A percentile compares a stretch with the other conserved stretches of the same genome.
phyloP scores from a whole-genome alignment of 2,888 invertebrate species.

The Geophilus truncorum region DNA sequence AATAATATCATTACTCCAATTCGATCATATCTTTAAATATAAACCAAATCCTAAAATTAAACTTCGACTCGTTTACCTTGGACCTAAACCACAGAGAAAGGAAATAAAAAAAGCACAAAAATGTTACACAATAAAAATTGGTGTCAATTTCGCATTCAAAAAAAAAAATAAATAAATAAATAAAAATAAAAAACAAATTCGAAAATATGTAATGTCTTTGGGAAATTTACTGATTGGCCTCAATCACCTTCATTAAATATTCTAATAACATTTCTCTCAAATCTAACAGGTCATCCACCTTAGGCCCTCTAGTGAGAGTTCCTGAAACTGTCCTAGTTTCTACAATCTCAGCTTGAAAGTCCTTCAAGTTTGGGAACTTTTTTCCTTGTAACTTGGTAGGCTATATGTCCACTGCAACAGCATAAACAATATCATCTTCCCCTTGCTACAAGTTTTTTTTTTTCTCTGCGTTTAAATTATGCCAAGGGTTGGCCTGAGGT shows the following conservation, averaged over 20 bases:
- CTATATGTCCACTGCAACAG: not conserved
- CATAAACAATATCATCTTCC: not conserved
- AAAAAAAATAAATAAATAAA: not conserved
- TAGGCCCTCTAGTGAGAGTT: not conserved
- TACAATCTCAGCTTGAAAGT: not conserved
- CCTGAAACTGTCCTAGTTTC: not conserved
- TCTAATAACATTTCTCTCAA: not conserved
- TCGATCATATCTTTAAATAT: not conserved
- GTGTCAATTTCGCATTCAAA: not conserved
- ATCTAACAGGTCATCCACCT: not conserved
- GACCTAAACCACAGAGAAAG: not conserved
- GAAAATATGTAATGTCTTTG: not conserved
- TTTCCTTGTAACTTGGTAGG: not conserved
- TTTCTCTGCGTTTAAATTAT: not conserved
- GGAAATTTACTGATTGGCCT: not conserved
- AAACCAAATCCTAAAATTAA: not conserved
- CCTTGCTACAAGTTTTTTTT: too few relatives aligned
- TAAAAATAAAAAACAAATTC: not conserved
- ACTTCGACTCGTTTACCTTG: not conserved
- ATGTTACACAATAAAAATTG: not conserved
- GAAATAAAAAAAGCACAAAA: not conserved
- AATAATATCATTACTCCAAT: not conserved
- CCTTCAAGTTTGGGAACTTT: not conserved
- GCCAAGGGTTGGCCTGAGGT: not conserved
- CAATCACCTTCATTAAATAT: slow-evolving; percentile 10